Conservation (phyloP, 1,140 invertebrate genomes). For the Lerema accius region DNA sequence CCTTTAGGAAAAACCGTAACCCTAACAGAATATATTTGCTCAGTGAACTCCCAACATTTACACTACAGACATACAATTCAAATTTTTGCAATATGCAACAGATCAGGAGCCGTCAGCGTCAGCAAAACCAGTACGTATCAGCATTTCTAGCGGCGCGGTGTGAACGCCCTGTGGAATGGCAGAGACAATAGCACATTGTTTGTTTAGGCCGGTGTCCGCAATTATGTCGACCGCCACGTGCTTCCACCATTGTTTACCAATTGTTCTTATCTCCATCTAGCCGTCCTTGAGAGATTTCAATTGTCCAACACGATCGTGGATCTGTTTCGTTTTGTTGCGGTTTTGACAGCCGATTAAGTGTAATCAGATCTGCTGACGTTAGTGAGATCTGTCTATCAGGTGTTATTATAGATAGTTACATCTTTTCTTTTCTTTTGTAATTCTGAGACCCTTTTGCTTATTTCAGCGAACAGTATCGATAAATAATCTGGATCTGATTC, state of each 20-base stretch:
- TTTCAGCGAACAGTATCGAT: too few species aligned
- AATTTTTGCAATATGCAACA: background rate
- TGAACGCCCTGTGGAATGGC: constrained; percentile 51
- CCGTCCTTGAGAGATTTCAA: constrained; percentile 62
- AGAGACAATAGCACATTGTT: constrained; percentile 68
- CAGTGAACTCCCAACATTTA: too few species aligned
- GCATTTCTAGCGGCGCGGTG: constrained; percentile 37
- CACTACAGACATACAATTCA: too few species aligned
- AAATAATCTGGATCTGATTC: constrained; percentile 29
- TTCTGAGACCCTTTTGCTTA: too few species aligned
- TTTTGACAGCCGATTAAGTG: constrained; percentile 19
- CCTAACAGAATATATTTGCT: too few species aligned
- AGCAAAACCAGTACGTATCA: constrained; percentile 9
- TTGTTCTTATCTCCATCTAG: constrained; percentile 69
- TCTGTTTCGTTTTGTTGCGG: constrained; percentile 21
- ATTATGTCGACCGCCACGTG: constrained; percentile 70
- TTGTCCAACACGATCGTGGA: constrained; percentile 48
- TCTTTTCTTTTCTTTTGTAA: too few species aligned
- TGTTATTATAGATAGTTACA: too few species aligned
- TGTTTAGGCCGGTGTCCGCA: constrained; percentile 56
- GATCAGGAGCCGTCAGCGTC: background rate
- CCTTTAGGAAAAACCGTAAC: too few species aligned
- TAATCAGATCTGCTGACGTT: background rate
- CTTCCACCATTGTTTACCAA: constrained; percentile 61
- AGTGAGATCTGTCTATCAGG: background rate